Conservation (phyloP, 2,113 vertebrate species). For the Mormoops blainvillei region DNA sequence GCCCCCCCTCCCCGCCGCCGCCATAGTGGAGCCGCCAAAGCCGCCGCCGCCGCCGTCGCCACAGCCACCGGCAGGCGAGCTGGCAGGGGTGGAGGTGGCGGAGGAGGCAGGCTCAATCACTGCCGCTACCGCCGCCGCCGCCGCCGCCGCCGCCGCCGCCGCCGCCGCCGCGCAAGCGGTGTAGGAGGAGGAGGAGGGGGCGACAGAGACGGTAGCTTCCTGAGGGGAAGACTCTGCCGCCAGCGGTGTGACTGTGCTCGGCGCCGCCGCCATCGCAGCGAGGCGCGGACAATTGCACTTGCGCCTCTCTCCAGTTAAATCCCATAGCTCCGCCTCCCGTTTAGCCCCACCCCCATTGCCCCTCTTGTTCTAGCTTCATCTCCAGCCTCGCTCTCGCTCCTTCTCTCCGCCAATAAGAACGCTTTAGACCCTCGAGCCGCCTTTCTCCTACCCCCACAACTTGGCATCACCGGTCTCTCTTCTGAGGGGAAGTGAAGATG, state of each 20-base stretch:
- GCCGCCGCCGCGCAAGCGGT: not conserved
- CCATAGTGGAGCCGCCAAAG: constrained; percentile 58
- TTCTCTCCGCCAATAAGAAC: not conserved
- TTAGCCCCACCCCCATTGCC: not conserved
- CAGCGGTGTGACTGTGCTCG: not conserved
- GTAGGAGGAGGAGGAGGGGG: constrained; percentile 8
- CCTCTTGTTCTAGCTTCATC: not conserved
- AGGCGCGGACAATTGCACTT: not conserved
- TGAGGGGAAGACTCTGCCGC: constrained; percentile 25
- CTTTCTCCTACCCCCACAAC: not conserved
- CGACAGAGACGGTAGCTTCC: constrained; percentile 48
- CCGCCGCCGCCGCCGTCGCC: constrained; percentile 17
- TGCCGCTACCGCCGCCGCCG: not conserved
- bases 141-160: not conserved
- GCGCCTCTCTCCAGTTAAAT: not conserved
- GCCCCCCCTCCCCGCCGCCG: constrained; percentile 68
- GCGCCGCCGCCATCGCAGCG: constrained; percentile 39
- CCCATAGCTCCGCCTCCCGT: not conserved
- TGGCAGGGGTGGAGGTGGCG: constrained; percentile 52
- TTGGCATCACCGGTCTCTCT: not conserved
- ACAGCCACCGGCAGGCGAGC: constrained; percentile 32
- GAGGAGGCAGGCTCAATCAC: constrained; percentile 50
- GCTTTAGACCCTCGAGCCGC: not conserved
- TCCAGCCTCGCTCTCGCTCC: not conserved
- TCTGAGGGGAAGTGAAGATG: not conserved